A percentile compares a stretch with the other conserved stretches of the same genome.
These are phyloP conservation scores for Scomber scombrus DNA, from an alignment of 2,113 vertebrate genomes.

Conservation along the genomic window DNA sequence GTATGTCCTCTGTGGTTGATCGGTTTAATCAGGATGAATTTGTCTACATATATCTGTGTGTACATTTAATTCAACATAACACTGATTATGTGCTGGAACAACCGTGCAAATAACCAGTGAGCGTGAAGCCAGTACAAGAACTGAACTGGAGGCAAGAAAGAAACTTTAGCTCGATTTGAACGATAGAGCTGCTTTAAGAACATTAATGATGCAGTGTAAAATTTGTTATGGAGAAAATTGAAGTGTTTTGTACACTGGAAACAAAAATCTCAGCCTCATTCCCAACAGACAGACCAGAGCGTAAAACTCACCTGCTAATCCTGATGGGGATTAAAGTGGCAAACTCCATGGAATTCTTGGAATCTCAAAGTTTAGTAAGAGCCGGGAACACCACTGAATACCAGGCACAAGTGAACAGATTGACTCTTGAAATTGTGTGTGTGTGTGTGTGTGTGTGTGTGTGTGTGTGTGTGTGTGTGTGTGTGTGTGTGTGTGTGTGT, in stretches of 20 bases:
- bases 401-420: constrained; percentile 66
- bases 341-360: constrained; percentile 80
- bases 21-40: constrained; percentile 48
- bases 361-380: constrained; percentile 78
- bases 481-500: constrained; percentile 31
- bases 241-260: constrained; percentile 1
- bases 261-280: constrained; percentile 21
- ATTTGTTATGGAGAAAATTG: neutral
- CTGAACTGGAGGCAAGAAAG: neutral
- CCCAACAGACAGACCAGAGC: constrained; percentile 51
- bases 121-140: constrained; percentile 14
- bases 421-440: neutral
- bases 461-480: constrained; percentile 25
- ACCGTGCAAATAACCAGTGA: constrained; percentile 14
- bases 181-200: constrained; percentile 12
- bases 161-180: constrained; percentile 21
- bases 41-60: constrained; percentile 1
- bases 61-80: constrained; percentile 23
- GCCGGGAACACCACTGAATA: constrained; percentile 65
- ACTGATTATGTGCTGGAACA: constrained; percentile 60
- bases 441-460: constrained; percentile 26
- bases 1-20: constrained; percentile 58
- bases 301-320: constrained; percentile 75
- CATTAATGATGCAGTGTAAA: neutral
- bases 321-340: constrained; percentile 76